Evolutionary conservation across 2,888 invertebrate genomes (phyloP).

Genomic region (Vanessa cardui): DNA sequence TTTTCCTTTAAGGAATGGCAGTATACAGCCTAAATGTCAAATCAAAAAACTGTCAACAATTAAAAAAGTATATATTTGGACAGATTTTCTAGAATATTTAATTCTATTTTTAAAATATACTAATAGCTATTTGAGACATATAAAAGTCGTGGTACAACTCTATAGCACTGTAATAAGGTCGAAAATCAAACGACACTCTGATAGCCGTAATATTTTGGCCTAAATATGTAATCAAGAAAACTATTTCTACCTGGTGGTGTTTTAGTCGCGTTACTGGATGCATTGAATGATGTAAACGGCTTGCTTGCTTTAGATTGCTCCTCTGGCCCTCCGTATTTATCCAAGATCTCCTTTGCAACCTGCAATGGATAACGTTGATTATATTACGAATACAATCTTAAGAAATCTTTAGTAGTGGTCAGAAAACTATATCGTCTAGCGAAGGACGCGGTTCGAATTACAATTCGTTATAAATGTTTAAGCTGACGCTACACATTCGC

Average conservation of each 20-base stretch:
- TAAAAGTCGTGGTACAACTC: too few species aligned
- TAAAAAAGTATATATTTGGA: too few species aligned
- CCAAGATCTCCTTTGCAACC: slow-evolving; percentile 92
- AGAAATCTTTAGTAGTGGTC: too few species aligned
- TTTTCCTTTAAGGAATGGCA: too few species aligned
- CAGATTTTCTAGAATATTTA: too few species aligned
- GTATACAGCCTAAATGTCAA: too few species aligned
- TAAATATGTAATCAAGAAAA: slow-evolving; percentile 30
- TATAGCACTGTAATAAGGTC: not conserved
- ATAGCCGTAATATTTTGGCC: slow-evolving; percentile 28
- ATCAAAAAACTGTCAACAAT: too few species aligned
- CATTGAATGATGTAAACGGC: slow-evolving; percentile 62
- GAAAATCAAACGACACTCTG: slow-evolving; percentile 24
- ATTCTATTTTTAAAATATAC: too few species aligned
- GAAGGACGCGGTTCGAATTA: not conserved
- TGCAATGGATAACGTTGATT: slow-evolving; percentile 48
- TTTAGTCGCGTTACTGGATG: slow-evolving; percentile 57
- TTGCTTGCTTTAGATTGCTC: slow-evolving; percentile 65
- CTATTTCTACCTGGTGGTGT: slow-evolving; percentile 65
- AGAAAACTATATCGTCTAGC: not conserved
- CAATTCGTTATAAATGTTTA: not conserved
- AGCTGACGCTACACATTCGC: not conserved
- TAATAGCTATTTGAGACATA: too few species aligned
- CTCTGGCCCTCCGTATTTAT: slow-evolving; percentile 87
- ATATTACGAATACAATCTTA: too few species aligned